Evolutionary conservation across 30 jellyfish, hydroid and myxozoan genomes (phyloP), one percentile per base, ranked within the genome.

Genomic region (Nemopilema nomurai): DNA sequence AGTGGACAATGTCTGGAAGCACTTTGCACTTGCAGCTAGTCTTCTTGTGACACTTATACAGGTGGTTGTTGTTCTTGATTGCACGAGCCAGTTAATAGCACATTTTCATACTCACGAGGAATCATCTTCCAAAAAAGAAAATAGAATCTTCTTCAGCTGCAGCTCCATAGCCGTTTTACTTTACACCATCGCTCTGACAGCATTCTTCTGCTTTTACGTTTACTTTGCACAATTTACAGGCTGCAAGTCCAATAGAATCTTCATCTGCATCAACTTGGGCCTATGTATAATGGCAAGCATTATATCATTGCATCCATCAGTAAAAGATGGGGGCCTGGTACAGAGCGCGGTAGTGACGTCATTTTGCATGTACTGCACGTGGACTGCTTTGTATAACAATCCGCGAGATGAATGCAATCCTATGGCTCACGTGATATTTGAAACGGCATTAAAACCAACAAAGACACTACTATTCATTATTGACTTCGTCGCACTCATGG

Each of bases 371-470:
- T 93, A 83, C 69, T 82, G 90, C 73, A 93, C 98, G 16, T 93
- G 98, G 98, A 83, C 97, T 28, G 97, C 98, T 0, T 80, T 93
- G 67, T 76, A 88, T 75, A 88, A 88, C 77, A 93, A 93, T 77
- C 98, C 98, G 0, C 71, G 90, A 21, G 97, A 84, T 27, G 88
- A 93, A 57, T 93, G 98, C 64, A 93, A 93, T 63, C 98, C 98
- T 18, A 17, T 93, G 82, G 96, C 98, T 20, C 92, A 66, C 51
- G 90, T 49, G 26, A 72, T 93, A 62, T 71, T 89, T 49, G 89
- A 89, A 76, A 71, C 83, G 30, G 97, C 83, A 49, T 77, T 89
- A 33, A 83, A 76, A 31, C 96, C 98, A 68, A 69, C 88, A 8
- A 80, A 90, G 62, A 82, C 84, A 30, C 62, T 81, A 17, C 81